Base-by-base conservation (phyloP, 2,888 invertebrate species). In the Eudemis profundana region DNA sequence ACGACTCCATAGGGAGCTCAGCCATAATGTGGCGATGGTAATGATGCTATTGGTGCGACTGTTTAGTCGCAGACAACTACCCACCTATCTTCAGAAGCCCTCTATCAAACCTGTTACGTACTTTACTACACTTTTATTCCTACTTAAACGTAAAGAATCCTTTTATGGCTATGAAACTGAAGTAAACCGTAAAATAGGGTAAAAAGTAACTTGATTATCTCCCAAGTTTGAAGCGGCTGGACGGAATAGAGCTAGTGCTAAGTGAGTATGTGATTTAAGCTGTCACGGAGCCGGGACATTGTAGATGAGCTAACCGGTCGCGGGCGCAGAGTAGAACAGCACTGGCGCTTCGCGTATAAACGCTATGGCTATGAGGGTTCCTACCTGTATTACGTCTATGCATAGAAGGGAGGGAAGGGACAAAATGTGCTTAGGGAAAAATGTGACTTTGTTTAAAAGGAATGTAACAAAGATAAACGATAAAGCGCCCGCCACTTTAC, bases 201-300 rank as follows among this genome's bases (percentile, higher is more conserved):
- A 56, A 56, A 56, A 56, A 56, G 29, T 44, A 44, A 33, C 56
- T 56, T 44, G 42, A 44, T 56, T 56, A 56, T 56, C 33, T 33
- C 8, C 29, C 56, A 36, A 29, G 19, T n/a, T 21, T 29, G 29
- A 23, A 21, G 49, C 19, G 42, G 15, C 29, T 27, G 50, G 19
- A 3, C 27, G 47, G 50, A 51, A 36, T 51, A 17, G 33, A 14
- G 5, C n/a, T 14, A 19, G 17, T 44, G 5, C 49, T 51, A 50
- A 50, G 50, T 50, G 19, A 33, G 33, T 17, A 29, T 56, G 44
- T 44, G 44, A 56, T 56, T 56, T 44, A 17, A 56, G 56, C 42
- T 42, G 54, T 42, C 53, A 15, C 15, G 53, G 38, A 54, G 27
- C 40, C 7, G 27, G 42, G 40, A 42, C 40, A 27, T 14, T 47